These are phyloP conservation scores for Aleadryas rufinucha DNA, from an alignment of 2,113 vertebrate genomes.

Conservation along the genomic window DNA sequence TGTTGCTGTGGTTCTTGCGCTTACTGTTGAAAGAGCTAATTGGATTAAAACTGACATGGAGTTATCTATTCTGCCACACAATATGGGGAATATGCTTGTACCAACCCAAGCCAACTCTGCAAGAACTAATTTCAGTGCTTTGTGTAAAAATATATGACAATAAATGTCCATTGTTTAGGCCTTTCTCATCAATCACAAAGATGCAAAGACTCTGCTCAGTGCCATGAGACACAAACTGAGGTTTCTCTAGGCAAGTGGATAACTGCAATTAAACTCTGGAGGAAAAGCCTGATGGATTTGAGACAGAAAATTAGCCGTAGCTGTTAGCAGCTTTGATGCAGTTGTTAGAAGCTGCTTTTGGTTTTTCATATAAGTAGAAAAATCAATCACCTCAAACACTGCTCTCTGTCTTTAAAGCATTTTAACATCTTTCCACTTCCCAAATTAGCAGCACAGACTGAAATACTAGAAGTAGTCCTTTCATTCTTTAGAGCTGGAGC, in stretches of 20 bases:
- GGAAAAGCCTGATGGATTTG: background rate
- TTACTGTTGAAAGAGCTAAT: background rate
- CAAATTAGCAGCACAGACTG: background rate
- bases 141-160: background rate
- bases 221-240: background rate
- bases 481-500: background rate
- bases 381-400: background rate
- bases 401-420: background rate
- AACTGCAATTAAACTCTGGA: background rate
- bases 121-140: background rate
- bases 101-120: background rate
- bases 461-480: background rate
- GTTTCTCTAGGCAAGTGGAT: background rate
- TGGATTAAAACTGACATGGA: background rate
- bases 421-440: background rate
- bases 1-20: background rate
- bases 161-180: background rate
- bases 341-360: background rate
- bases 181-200: background rate
- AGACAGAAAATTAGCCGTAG: background rate
- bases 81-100: background rate
- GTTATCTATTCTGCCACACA: background rate
- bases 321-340: background rate
- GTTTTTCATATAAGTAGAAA: background rate
- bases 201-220: background rate